Evolutionary conservation across 2,113 vertebrate genomes (phyloP).

Genomic region (Phainopepla nitens): DNA sequence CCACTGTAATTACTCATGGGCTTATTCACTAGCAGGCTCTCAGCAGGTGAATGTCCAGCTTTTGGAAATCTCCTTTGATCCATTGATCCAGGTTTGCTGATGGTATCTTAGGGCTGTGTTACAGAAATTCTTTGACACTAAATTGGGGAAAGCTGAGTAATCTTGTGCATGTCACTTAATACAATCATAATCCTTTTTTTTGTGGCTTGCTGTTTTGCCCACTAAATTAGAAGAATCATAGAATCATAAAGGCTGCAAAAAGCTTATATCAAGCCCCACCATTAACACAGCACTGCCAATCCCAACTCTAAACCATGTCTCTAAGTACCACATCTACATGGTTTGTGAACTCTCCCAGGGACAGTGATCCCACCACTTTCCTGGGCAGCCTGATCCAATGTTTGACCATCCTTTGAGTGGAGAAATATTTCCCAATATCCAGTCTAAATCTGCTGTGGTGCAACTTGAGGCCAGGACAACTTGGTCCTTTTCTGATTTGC

Average conservation of each 20-base stretch:
- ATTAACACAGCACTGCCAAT: background rate
- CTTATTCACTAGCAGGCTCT: background rate
- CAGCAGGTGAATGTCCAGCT: background rate
- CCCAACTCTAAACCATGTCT: background rate
- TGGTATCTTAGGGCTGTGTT: background rate
- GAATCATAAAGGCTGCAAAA: background rate
- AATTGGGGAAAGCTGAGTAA: background rate
- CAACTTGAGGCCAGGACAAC: background rate
- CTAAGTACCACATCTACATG: background rate
- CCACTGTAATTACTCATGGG: background rate
- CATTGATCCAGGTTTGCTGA: background rate
- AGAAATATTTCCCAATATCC: background rate
- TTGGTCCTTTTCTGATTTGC: background rate
- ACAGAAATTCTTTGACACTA: background rate
- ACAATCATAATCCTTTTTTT: too few species aligned
- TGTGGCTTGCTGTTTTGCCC: background rate
- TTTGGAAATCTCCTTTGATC: background rate
- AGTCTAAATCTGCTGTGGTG: background rate
- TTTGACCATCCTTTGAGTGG: background rate
- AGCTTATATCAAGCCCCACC: fast-evolving
- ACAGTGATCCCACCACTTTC: background rate
- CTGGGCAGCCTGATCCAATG: background rate
- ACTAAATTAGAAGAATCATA: background rate
- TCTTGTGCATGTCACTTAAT: background rate
- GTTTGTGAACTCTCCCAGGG: background rate